Evolutionary conservation across 2,888 invertebrate genomes (phyloP).

Genomic region (Acleris laterana): DNA sequence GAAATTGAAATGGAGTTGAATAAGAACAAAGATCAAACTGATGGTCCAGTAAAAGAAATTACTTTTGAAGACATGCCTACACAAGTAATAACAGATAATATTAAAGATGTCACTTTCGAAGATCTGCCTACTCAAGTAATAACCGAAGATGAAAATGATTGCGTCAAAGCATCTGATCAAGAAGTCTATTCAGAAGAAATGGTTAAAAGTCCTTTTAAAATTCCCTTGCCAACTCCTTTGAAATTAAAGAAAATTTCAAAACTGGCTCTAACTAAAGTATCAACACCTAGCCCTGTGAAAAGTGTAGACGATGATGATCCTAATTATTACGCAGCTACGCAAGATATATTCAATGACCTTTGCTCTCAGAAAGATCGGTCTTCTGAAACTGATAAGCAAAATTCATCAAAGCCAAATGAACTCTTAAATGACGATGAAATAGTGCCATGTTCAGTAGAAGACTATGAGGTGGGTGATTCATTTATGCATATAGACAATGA

Average conservation of each 20-base stretch:
- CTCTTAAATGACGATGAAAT: constrained; percentile 44
- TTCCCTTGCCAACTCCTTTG: constrained; percentile 59
- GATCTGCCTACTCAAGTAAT: constrained; percentile 62
- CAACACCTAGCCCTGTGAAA: constrained; percentile 14
- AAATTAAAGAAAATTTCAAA: constrained; percentile 52
- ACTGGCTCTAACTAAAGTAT: constrained; percentile 42
- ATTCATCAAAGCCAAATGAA: constrained; percentile 9
- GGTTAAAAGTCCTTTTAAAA: constrained; percentile 64
- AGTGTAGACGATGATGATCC: constrained; percentile 45
- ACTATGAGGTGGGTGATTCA: constrained; percentile 44
- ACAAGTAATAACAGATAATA: constrained; percentile 52
- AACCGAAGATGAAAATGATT: constrained; percentile 42
- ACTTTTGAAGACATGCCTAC: constrained; percentile 58
- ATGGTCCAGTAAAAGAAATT: constrained; percentile 42
- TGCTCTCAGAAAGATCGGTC: constrained; percentile 58
- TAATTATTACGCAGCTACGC: constrained; percentile 69
- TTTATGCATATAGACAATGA: constrained; percentile 43
- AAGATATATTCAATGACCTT: constrained; percentile 68
- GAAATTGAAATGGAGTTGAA: constrained; percentile 35
- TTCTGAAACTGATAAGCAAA: constrained; percentile 36
- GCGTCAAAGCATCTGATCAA: constrained; percentile 22
- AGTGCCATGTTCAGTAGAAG: constrained; percentile 52
- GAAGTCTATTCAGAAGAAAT: constrained; percentile 46
- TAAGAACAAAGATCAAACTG: constrained; percentile 40
- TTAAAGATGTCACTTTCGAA: constrained; percentile 47